Evolutionary conservation across 2,888 invertebrate genomes (phyloP).

Genomic region (Poecilus cupreus): DNA sequence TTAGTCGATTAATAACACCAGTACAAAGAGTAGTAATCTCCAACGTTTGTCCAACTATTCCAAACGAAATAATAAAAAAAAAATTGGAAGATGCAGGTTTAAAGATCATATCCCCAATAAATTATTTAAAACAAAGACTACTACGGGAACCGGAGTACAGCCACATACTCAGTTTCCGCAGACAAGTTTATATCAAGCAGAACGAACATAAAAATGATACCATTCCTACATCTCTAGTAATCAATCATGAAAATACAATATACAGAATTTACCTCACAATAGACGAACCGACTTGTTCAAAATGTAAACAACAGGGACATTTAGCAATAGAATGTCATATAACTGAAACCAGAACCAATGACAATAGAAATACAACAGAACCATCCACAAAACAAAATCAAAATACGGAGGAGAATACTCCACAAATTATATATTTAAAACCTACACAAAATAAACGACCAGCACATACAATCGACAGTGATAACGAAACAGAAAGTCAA

Average conservation of each 20-base stretch:
- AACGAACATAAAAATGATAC: background rate
- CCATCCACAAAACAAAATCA: background rate
- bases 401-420: background rate
- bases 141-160: background rate
- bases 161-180: slow-evolving; percentile 2
- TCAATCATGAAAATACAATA: background rate
- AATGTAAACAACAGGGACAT: background rate
- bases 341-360: background rate
- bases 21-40: background rate
- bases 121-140: background rate
- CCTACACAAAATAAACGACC: background rate
- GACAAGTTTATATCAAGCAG: background rate
- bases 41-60: slow-evolving; percentile 1
- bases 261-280: background rate
- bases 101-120: background rate
- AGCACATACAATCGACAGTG: background rate
- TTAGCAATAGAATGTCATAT: background rate
- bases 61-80: background rate
- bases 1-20: background rate
- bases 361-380: background rate
- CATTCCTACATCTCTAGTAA: background rate
- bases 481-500: background rate
- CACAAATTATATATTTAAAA: background rate
- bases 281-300: background rate
- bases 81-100: background rate